A percentile compares a stretch with the other conserved stretches of the same genome.
These are phyloP conservation scores for Megaceryle maxima DNA, from an alignment of 2,113 vertebrate genomes.

Conservation along the genomic window DNA sequence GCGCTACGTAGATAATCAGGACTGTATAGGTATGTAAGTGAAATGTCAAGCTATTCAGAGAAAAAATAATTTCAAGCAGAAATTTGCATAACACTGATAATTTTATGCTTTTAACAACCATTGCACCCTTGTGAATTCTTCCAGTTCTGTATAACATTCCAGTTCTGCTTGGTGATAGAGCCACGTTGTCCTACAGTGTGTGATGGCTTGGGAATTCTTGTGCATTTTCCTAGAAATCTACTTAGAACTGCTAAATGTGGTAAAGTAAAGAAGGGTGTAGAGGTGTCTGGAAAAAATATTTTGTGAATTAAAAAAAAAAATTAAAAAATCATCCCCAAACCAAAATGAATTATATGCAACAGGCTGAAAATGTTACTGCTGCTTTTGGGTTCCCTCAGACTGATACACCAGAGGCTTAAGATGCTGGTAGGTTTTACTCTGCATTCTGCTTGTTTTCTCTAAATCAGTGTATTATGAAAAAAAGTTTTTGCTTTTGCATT, in stretches of 20 bases:
- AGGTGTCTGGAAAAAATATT: not conserved
- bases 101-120: not conserved
- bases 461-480: not conserved
- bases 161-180: not conserved
- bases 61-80: not conserved
- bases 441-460: not conserved
- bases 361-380: not conserved
- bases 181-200: not conserved
- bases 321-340: not conserved
- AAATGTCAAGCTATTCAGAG: not conserved
- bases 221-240: not conserved
- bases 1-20: constrained; percentile 98
- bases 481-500: not conserved
- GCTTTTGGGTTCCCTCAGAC: not conserved
- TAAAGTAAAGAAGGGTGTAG: not conserved
- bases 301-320: not conserved
- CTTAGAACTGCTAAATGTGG: not conserved
- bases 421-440: not conserved
- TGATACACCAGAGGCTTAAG: not conserved
- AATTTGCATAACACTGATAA: not conserved
- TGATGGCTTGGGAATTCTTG: not conserved
- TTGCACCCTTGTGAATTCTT: not conserved
- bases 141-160: not conserved
- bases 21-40: constrained; percentile 90
- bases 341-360: not conserved